Percentiles rank a stretch among this genome's conserved stretches.
These are phyloP conservation scores for Spisula subtruncata DNA, from an alignment of 2,888 invertebrate genomes.

Conservation along the genomic window DNA sequence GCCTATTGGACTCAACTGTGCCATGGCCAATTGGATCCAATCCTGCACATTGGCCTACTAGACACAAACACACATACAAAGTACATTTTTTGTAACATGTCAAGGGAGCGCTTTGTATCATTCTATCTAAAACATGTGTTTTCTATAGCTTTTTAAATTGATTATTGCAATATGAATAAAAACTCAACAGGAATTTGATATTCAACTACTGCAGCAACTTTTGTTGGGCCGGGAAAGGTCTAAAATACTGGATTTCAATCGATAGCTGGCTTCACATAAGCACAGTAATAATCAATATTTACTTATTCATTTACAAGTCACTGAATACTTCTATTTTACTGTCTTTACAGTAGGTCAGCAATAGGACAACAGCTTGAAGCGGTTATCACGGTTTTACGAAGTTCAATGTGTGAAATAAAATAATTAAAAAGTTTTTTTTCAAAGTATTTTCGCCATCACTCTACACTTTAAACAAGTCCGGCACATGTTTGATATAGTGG, in stretches of 20 bases:
- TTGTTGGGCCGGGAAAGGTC: neutral
- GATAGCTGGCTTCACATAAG: neutral
- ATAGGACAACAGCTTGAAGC: constrained; percentile 10
- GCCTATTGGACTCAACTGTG: too few relatives aligned
- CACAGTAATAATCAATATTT: constrained; percentile 14
- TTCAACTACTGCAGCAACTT: neutral
- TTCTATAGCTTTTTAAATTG: neutral
- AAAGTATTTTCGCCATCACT: neutral
- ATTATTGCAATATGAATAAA: constrained; percentile 7
- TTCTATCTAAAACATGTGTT: too few relatives aligned
- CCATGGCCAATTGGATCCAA: too few relatives aligned
- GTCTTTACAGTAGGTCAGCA: neutral
- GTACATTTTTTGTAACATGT: too few relatives aligned
- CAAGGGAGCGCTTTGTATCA: too few relatives aligned
- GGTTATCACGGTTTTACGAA: neutral
- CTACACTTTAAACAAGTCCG: neutral
- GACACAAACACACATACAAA: too few relatives aligned
- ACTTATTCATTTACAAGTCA: constrained; percentile 16
- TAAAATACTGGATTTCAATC: neutral
- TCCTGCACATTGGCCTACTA: too few relatives aligned
- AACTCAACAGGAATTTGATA: neutral
- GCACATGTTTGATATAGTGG: neutral
- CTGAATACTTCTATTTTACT: neutral
- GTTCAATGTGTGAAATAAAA: constrained; percentile 12
- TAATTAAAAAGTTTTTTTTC: neutral